Conservation (phyloP, 1,140 invertebrate species). For the Zaprionus ghesquierei region DNA sequence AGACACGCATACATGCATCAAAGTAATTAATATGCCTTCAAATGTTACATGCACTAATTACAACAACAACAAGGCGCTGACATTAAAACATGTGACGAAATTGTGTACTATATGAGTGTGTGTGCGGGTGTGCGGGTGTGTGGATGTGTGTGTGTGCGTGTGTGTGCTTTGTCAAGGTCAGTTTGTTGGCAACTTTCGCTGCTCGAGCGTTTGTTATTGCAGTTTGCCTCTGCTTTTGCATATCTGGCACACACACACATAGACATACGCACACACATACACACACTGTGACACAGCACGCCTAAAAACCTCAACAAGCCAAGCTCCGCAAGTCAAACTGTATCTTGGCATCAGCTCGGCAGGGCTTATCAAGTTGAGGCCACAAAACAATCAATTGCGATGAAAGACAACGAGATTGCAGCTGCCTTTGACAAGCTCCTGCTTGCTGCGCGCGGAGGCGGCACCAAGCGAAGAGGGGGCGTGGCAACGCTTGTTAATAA, state of each 20-base stretch:
- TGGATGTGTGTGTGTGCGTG: not conserved
- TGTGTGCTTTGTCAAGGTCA: constrained; percentile 33
- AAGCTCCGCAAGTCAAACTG: not conserved
- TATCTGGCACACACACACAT: not conserved
- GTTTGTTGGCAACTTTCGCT: constrained; percentile 16
- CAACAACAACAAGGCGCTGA: constrained; percentile 42
- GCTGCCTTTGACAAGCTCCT: not conserved
- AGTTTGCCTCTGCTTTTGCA: not conserved
- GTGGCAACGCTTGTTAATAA: constrained; percentile 22
- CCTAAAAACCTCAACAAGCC: constrained; percentile 13
- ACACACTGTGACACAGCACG: not conserved
- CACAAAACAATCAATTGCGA: constrained; percentile 1
- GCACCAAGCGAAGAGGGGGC: not conserved
- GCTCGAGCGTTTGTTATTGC: constrained; percentile 14
- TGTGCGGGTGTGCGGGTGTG: not conserved
- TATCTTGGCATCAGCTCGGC: not conserved
- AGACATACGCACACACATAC: not conserved
- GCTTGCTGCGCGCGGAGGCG: too few species aligned
- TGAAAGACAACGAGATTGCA: constrained; percentile 11
- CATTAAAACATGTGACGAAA: constrained; percentile 6
- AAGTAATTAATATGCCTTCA: constrained; percentile 78
- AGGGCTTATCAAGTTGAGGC: not conserved
- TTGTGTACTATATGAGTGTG: not conserved
- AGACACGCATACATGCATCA: constrained; percentile 44
- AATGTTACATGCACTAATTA: constrained; percentile 76